Evolutionary conservation across 2,888 invertebrate species (phyloP).

Genomic region (Bibio marci): DNA sequence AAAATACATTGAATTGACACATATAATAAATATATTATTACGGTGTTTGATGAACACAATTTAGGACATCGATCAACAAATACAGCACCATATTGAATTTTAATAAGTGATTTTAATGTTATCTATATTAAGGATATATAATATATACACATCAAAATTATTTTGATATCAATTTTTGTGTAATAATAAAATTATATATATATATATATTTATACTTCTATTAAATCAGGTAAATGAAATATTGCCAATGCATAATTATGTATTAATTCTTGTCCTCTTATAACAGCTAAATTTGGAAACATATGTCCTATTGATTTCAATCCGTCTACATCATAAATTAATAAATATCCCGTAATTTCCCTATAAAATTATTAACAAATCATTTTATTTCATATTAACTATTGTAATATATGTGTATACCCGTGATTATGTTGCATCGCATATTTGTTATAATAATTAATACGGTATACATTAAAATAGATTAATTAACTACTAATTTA

Average conservation of each 20-base stretch:
- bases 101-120: conserved; percentile 50
- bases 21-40: too few species aligned
- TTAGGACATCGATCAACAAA: conserved; percentile 56
- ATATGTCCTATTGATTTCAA: conserved; percentile 51
- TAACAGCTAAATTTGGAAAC: conserved; percentile 78
- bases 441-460: not conserved
- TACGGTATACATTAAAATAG: too few species aligned
- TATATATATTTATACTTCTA: conserved; percentile 37
- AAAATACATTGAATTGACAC: too few species aligned
- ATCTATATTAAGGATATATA: too few species aligned
- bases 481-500: too few species aligned
- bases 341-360: conserved; percentile 70
- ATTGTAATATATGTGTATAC: too few species aligned
- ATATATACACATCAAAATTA: too few species aligned
- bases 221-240: conserved; percentile 46
- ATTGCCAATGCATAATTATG: conserved; percentile 67
- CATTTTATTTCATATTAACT: too few species aligned
- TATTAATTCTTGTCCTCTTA: conserved; percentile 63
- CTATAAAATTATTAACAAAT: conserved; percentile 14
- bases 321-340: conserved; percentile 61
- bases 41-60: conserved; percentile 52
- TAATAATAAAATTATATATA: too few species aligned
- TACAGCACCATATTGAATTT: conserved; percentile 67
- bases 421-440: not conserved
- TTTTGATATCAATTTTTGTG: too few species aligned